Evolutionary conservation across 2,888 invertebrate species (phyloP).

Genomic region (Onthophagus sagittarius): DNA sequence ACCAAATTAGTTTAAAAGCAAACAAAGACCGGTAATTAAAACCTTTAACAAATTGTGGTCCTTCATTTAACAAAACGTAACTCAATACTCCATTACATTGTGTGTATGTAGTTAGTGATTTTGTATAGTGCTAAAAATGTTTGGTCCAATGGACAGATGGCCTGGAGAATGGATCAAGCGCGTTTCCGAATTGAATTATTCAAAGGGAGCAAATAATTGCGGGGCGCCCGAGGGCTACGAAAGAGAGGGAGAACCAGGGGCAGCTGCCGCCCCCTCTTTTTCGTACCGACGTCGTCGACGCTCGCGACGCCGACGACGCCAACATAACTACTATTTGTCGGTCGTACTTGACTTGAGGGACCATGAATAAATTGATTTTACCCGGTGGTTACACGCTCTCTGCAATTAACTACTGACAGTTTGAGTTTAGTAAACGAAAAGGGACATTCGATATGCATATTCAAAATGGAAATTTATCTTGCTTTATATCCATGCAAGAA

Average conservation of each 20-base stretch:
- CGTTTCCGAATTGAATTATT: conserved; percentile 48
- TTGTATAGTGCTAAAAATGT: conserved; percentile 28
- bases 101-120: conserved; percentile 12
- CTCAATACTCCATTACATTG: conserved; percentile 33
- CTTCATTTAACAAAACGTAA: conserved; percentile 29
- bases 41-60: conserved; percentile 11
- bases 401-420: background rate
- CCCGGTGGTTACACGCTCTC: conserved; percentile 17
- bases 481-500: background rate
- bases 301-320: background rate
- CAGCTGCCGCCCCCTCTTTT: conserved; percentile 36
- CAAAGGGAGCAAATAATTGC: conserved; percentile 52
- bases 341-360: conserved; percentile 42
- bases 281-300: conserved; percentile 28
- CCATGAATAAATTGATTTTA: conserved; percentile 44
- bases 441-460: background rate
- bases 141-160: conserved; percentile 44
- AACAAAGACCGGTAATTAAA: conserved; percentile 8
- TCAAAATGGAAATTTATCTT: background rate
- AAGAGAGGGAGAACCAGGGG: conserved; percentile 8
- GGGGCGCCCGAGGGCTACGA: conserved; percentile 27
- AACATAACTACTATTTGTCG: background rate
- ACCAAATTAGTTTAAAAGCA: background rate
- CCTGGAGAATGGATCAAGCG: conserved; percentile 45
- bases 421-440: background rate